Percentiles rank a stretch among this genome's conserved stretches.
Evolutionary conservation across 37 sponge, comb jelly and placozoan species (phyloP).

Genomic region (Lycopodina hypogea): DNA sequence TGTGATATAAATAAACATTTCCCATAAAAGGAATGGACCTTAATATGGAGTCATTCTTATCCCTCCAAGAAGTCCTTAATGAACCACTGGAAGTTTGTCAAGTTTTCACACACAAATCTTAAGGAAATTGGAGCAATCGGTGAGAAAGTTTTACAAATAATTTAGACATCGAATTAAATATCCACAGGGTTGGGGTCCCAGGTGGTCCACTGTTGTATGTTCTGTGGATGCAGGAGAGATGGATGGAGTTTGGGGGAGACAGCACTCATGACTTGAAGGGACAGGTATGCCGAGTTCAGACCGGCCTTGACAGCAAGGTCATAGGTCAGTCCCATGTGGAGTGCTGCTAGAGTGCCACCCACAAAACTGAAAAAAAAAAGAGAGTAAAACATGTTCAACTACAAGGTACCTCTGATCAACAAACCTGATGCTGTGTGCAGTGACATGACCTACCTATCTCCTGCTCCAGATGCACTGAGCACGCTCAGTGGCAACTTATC

Average conservation of each 20-base stretch:
- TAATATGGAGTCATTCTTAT: too few species aligned
- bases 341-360: constrained; percentile 52
- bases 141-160: neutral
- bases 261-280: constrained; percentile 41
- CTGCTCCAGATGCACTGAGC: constrained; percentile 83
- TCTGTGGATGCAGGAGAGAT: constrained; percentile 13
- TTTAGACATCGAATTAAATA: neutral
- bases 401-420: neutral
- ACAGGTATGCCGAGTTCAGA: constrained; percentile 63
- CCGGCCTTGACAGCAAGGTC: constrained; percentile 67
- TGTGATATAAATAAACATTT: too few species aligned
- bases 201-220: constrained; percentile 23
- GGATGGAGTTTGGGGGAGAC: constrained; percentile 34
- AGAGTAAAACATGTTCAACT: neutral
- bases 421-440: neutral
- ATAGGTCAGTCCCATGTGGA: constrained; percentile 31
- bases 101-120: too few species aligned
- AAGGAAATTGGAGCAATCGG: neutral
- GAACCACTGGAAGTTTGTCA: too few species aligned
- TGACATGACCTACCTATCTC: constrained; percentile 69
- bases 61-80: too few species aligned
- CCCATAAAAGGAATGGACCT: too few species aligned
- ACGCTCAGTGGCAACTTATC: constrained; percentile 52
- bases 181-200: constrained; percentile 13
- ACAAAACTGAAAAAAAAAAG: constrained; percentile 59